phyloP scores from a whole-genome alignment of 2,888 invertebrate species.

The Suillia variegata region DNA sequence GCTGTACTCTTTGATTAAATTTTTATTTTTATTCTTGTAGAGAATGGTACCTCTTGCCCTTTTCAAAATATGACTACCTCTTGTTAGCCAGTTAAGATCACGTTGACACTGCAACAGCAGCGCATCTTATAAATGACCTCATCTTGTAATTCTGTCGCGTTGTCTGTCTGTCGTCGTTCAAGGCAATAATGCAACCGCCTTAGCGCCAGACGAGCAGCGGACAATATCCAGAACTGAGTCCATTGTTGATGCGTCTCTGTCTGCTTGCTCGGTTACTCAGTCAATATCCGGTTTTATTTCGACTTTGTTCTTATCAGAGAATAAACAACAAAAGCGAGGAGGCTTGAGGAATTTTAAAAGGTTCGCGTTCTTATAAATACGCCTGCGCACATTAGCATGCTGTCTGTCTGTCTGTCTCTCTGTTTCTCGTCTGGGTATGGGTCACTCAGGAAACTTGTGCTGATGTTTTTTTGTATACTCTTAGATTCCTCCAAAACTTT shows the following conservation, averaged over 20 bases:
- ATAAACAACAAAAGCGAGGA: constrained; percentile 34
- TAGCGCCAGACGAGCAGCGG: constrained; percentile 4
- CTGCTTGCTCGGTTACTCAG: background rate
- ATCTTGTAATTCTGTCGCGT: constrained; percentile 6
- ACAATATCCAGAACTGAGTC: background rate
- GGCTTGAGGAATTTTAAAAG: constrained; percentile 56
- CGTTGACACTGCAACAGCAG: background rate
- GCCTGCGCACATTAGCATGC: constrained; percentile 27
- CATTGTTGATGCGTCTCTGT: background rate
- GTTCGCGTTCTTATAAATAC: constrained; percentile 37
- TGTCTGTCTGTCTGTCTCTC: too few relatives aligned
- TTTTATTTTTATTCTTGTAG: too few relatives aligned
- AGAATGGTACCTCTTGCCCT: too few relatives aligned
- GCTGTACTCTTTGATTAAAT: too few relatives aligned
- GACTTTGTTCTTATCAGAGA: constrained; percentile 42
- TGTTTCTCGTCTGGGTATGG: constrained; percentile 33
- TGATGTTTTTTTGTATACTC: background rate
- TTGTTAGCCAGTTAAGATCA: background rate
- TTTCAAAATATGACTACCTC: too few relatives aligned
- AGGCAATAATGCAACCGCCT: background rate
- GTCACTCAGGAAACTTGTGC: constrained; percentile 38
- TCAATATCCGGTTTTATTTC: constrained; percentile 39
- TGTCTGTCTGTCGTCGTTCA: background rate
- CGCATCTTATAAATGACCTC: constrained; percentile 6
- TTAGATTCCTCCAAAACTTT: too few relatives aligned